Conservation (phyloP, 2,113 vertebrate genomes). For the Vombatus ursinus region DNA sequence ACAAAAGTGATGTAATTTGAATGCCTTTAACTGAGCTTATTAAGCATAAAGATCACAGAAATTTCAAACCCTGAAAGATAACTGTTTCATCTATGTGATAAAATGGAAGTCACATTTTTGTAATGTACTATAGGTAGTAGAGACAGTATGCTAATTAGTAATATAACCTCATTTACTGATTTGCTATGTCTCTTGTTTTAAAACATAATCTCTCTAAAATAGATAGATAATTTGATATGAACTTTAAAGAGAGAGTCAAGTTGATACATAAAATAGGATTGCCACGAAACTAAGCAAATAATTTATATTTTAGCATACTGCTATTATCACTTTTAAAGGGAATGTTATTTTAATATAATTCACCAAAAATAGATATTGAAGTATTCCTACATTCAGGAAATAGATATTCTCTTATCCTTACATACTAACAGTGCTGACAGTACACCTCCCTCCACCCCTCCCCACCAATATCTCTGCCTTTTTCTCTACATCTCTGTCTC, state of each 20-base stretch:
- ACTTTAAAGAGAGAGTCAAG: slow-evolving; percentile 74
- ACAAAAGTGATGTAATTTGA: slow-evolving; percentile 90
- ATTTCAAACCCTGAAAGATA: slow-evolving; percentile 89
- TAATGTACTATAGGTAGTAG: slow-evolving; percentile 82
- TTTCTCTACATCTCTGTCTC: neutral
- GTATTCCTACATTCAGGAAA: slow-evolving; percentile 16
- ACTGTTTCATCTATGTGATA: slow-evolving; percentile 90
- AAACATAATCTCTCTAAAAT: slow-evolving; percentile 79
- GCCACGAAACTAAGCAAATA: slow-evolving; percentile 57
- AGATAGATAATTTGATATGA: slow-evolving; percentile 82
- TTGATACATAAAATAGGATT: slow-evolving; percentile 61
- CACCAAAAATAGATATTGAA: neutral
- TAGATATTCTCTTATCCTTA: slow-evolving; percentile 39
- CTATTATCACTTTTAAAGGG: slow-evolving; percentile 40
- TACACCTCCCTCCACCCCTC: neutral
- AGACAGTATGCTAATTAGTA: slow-evolving; percentile 87
- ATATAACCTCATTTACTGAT: slow-evolving; percentile 87
- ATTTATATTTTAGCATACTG: slow-evolving; percentile 40
- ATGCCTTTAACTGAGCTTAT: slow-evolving; percentile 89
- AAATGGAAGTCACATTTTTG: slow-evolving; percentile 85
- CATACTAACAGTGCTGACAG: neutral
- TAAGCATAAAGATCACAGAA: slow-evolving; percentile 91
- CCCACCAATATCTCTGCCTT: neutral
- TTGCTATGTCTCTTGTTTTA: slow-evolving; percentile 80
- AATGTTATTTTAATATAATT: slow-evolving; percentile 37